These are phyloP conservation scores for Proisotoma minuta DNA, from an alignment of 2,888 invertebrate genomes.

Conservation along the genomic window DNA sequence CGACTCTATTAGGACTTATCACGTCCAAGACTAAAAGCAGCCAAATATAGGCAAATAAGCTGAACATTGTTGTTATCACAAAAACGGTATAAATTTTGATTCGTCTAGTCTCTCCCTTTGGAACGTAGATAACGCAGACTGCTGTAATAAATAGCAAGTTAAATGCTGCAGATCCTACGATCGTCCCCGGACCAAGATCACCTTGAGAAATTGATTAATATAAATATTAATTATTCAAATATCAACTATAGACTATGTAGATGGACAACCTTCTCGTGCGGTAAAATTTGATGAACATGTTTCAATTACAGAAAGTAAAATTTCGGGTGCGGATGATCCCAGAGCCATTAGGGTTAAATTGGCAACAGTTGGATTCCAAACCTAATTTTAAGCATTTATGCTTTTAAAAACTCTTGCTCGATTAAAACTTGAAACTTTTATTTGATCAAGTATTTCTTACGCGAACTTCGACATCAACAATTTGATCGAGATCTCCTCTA, in stretches of 20 bases:
- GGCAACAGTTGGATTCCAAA: slow-evolving; percentile 58
- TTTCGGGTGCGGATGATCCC: slow-evolving; percentile 58
- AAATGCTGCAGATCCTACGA: slow-evolving; percentile 59
- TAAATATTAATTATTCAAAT: slow-evolving; percentile 43
- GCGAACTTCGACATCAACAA: neutral
- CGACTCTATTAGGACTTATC: slow-evolving; percentile 52
- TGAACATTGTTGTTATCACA: slow-evolving; percentile 52
- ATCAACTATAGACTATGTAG: slow-evolving; percentile 56
- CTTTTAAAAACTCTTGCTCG: slow-evolving; percentile 47
- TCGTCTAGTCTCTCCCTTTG: neutral
- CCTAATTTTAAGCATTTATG: slow-evolving; percentile 52
- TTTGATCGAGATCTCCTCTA: neutral
- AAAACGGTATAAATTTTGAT: slow-evolving; percentile 50
- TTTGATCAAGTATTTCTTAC: too few species aligned
- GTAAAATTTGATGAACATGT: slow-evolving; percentile 51
- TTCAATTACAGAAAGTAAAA: slow-evolving; percentile 56
- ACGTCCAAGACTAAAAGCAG: slow-evolving; percentile 54
- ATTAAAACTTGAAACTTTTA: too few species aligned
- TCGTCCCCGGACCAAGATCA: slow-evolving; percentile 56
- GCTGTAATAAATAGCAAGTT: slow-evolving; percentile 50
- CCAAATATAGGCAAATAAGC: slow-evolving; percentile 59
- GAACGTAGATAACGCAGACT: neutral
- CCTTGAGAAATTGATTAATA: slow-evolving; percentile 53
- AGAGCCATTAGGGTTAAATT: slow-evolving; percentile 58
- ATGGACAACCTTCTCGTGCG: too few species aligned